Percentiles rank a stretch among this genome's conserved stretches.
Evolutionary conservation across 2,113 vertebrate species (phyloP).

Genomic region (Nyctereutes procyonoides): DNA sequence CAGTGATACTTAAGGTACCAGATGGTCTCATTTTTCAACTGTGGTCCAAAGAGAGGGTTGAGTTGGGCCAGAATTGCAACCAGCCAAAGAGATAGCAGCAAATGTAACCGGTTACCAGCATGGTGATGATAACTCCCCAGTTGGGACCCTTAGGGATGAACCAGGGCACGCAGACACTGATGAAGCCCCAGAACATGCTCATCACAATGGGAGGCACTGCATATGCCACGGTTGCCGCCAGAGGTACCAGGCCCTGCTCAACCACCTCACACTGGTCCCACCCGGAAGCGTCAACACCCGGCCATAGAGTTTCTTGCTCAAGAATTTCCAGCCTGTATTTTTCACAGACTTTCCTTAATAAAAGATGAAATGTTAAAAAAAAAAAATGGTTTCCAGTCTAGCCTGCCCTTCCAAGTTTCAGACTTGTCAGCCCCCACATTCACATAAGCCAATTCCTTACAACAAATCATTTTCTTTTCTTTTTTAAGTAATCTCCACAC

Average conservation of each 20-base stretch:
- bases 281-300: no score
- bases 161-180: no score
- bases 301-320: not conserved
- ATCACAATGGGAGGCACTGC: no score
- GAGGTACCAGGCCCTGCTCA: no score
- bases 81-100: slow-evolving; percentile 87
- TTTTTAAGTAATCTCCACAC: not conserved
- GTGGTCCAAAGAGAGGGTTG: slow-evolving; percentile 96
- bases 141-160: no score
- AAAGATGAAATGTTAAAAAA: not conserved
- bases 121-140: no score
- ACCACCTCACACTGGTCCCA: no score
- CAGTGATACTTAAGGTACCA: slow-evolving; percentile 94
- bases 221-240: no score
- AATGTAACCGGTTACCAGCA: no score
- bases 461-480: not conserved
- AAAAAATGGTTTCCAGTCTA: not conserved
- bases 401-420: not conserved
- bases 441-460: not conserved
- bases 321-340: not conserved
- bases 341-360: not conserved
- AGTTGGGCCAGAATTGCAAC: slow-evolving; percentile 98
- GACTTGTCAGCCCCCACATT: not conserved
- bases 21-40: slow-evolving; percentile 92
- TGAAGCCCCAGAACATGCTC: no score